Base-by-base conservation (phyloP, 2,113 vertebrate genomes). In the Bufo bufo region DNA sequence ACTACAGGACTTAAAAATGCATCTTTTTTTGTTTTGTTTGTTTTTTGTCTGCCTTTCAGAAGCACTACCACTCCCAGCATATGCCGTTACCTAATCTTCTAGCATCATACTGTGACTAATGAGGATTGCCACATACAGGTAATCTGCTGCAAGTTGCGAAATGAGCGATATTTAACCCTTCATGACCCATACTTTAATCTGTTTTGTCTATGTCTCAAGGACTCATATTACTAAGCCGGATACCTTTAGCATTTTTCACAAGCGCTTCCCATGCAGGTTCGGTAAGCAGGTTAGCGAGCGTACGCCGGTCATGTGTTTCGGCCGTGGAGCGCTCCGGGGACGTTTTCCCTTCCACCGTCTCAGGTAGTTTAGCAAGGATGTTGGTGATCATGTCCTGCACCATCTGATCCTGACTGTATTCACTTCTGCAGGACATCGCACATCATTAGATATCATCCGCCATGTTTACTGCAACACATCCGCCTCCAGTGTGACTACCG, bases 241-340 rank as follows among this genome's bases (percentile, higher is more conserved):
- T 8, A 92, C 93, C 92, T 90, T 89, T 33, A 45, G 54, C 0
- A 0, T 7, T 49, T 50, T 78, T 85, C 1, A 20, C 19, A 47
- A 94, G 85, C 6, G 14, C 56, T 75, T 89, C 87, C 94, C 93
- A 94, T 0, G 89, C 33, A 16, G 92, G 43, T 20, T 89, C 85
- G 1, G 90, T 77, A 69, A 93, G 49, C 43, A 93, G 59, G 43
- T 4, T 2, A 59, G 23, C 85, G 4, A 94, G 20, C 0, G 92
- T 91, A 59, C 66, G 2, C 0, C 43, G 50, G 52, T n/a, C 12
- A 3, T 33, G 47, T 54, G 82, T 0, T 1, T 66, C 56, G 0
- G 13, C 71, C 12, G 20, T 14, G 33, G 83, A 3, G 0, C n/a
- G 0, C 0, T 0, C 0, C 2, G 85, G 43, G 3, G 19, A 59